Base-by-base conservation (phyloP, 2,888 invertebrate genomes). In the Argyresthia goedartella region DNA sequence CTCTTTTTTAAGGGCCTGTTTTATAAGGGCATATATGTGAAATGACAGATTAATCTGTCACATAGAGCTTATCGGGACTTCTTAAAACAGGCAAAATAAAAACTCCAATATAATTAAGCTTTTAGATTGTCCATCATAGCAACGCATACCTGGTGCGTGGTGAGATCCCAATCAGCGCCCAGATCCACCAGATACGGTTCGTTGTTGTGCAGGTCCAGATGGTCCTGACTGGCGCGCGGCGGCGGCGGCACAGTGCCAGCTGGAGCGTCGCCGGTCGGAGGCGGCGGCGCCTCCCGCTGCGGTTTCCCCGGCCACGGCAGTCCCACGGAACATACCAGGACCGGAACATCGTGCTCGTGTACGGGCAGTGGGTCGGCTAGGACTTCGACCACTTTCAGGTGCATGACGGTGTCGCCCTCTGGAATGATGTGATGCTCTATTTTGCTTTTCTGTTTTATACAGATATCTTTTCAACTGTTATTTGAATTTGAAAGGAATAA, bases 131-230 rank as follows among this genome's bases (percentile, higher is more conserved):
- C 10, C 10, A 25, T 1, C 54, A 49, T 7, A 39, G 50, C 41
- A 48, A 45, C n/a, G n/a, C n/a, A n/a, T n/a, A 95, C 95, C 89
- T 97, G 97, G 73, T 96, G 93, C 0, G 98, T 97, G 1, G 97
- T 97, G 36, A 98, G 89, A 71, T 98, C 98, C 97, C 97, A 97
- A 55, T 94, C 92, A 43, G 93, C 91, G 6, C 76, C 76, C 55
- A 74, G 56, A 51, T 81, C 75, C 0, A 84, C 64, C 57, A 79
- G 73, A 39, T 81, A 75, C 0, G 89, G 85, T 49, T 90, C 89
- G 35, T 91, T 90, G 15, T 89, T 87, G 48, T 90, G 89, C 10
- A 90, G 80, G 50, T 91, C 90, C 1, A 87, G 65, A 34, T 81
- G 76, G 49, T 79, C 73, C 42, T 69, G 73, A 56, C 65, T 67